Base-by-base conservation (phyloP, 2,888 invertebrate species). In the Ashinkailepas kermadecensis region DNA sequence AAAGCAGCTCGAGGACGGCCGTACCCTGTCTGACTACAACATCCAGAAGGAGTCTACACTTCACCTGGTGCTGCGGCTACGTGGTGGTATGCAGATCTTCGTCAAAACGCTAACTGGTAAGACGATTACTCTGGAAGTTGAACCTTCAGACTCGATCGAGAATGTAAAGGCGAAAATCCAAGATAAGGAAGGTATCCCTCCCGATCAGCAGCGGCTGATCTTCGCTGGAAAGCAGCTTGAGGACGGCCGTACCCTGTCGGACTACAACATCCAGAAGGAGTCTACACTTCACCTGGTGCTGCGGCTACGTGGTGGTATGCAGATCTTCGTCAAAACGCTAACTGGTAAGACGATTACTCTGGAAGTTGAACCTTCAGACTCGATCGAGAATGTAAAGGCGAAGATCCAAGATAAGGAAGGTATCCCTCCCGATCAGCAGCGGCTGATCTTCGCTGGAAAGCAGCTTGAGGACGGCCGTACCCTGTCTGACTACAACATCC, bases 391-490 rank as follows among this genome's bases (percentile, higher is more conserved):
- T 23, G 80, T 80, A 9, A 80, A 82, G 67, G 82, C 81, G 39
- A 83, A 83, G 74, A 83, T 83, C 65, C 83, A 83, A 74, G 83
- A 83, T 21, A 83, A 83, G 80, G 83, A 83, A 39, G 83, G 90
- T 1, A 91, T 91, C 83, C 90, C 90, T 1, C 91, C 91, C 82
- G 88, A 91, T 85, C 91, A 91, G 85, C 90, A 91, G 86, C 86
- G 90, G 83, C 85, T 91, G 78, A 91, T 90, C 86, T 97, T 97
- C 88, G 96, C 96, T 85, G 97, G 97, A 82, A 97, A 96, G 88
- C 97, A 97, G 89, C 88, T 97, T 86, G 97, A 97, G 89, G 97
- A 97, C 91, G 97, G 95, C 7, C 92, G 95, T 81, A 96, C 96
- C 4, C 89, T 97, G 62, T 94, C 94, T 0, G 97, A 97, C 87